Evolutionary conservation across 2,888 invertebrate species (phyloP).

Genomic region (Pedicia rivosa): DNA sequence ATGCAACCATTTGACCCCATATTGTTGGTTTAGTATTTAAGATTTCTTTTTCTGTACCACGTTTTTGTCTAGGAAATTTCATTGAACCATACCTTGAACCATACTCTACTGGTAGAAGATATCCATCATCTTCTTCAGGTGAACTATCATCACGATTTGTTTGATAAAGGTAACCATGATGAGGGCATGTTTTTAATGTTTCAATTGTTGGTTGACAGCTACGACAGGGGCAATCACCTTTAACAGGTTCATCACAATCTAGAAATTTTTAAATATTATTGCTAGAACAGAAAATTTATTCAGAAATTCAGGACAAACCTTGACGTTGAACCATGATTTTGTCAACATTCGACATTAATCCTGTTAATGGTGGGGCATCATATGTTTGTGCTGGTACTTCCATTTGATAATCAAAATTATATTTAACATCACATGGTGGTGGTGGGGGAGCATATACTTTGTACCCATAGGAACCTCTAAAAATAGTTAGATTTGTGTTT

Average conservation of each 20-base stretch:
- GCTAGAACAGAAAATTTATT: too few species aligned
- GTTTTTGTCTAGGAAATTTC: too few species aligned
- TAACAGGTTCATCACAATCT: neutral
- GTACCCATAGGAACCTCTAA: neutral
- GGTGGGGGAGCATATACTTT: slow-evolving; percentile 11
- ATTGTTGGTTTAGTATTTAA: neutral
- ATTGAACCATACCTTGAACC: neutral
- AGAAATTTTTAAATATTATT: too few species aligned
- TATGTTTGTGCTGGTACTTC: neutral
- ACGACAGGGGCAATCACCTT: too few species aligned
- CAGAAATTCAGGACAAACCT: too few species aligned
- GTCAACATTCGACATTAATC: neutral
- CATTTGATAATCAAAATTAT: slow-evolving; percentile 19
- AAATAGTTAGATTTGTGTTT: too few species aligned
- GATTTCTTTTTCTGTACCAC: too few species aligned
- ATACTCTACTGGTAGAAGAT: neutral
- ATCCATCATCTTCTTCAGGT: neutral
- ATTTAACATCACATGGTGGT: slow-evolving; percentile 25
- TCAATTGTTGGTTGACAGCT: neutral
- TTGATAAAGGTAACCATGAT: neutral
- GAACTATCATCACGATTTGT: neutral
- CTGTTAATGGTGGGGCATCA: neutral
- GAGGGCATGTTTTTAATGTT: neutral
- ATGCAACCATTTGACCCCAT: neutral
- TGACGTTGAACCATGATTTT: neutral